Base-by-base conservation (phyloP, 1,140 invertebrate species). In the Scaptomyza hsui region DNA sequence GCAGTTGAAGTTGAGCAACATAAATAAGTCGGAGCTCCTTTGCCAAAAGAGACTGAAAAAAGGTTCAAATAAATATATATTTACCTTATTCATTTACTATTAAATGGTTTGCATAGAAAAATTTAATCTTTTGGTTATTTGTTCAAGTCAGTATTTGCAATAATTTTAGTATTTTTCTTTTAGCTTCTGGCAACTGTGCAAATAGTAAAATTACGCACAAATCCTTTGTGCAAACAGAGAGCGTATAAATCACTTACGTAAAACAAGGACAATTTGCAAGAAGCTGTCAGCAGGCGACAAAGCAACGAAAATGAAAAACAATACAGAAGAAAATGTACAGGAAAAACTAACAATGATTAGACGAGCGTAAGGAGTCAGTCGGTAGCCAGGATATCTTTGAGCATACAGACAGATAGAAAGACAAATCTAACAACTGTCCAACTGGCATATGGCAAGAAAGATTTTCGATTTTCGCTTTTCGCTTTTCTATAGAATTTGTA, bases 401-500 rank as follows among this genome's bases (percentile, higher is more conserved):
- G 26, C 37, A 9, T 10, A 9, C 26, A 29, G 26, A 29, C 26
- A 29, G 16, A 21, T 35, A 35, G 18, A 53, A 47, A 26, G 59
- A 53, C 65, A 67, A 48, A 77, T 86, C 80, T 86, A 77, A 73
- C 81, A 85, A 85, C 72, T 85, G 81, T 60, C 77, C 57, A 53
- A 52, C 37, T 60, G n/a, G 80, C 80, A 85, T 86, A 85, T 85
- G 80, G 72, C 56, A 55, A 47, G 44, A 51, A 59, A 56, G 44
- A 21, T 56, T 7, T 29, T 29, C 60, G 44, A 21, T 56, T 7
- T 29, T 29, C 6, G 26, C 9, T 29, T 29, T 29, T 7, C 26
- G 45, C 51, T 74, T 80, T 85, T 85, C 77, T 41, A 59, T 48
- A 60, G 80, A 85, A 85, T 47, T 29, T 63, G 49, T 70, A 24